A percentile compares a stretch with the other conserved stretches of the same genome.
These are phyloP conservation scores for Leptosomus discolor DNA, from an alignment of 2,113 vertebrate species.

Conservation along the genomic window DNA sequence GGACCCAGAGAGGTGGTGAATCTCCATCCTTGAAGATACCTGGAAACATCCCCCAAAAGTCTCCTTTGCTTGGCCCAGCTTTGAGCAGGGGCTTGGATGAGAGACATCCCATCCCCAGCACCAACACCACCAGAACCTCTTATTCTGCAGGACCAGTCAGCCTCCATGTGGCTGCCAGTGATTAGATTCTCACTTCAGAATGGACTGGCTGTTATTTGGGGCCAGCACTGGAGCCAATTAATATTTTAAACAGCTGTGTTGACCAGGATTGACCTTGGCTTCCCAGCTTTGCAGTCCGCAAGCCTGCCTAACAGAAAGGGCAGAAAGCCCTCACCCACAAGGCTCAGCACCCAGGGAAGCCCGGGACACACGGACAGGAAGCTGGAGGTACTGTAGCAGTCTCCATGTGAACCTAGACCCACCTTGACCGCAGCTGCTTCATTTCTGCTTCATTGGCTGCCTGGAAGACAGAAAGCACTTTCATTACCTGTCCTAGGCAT, in stretches of 20 bases:
- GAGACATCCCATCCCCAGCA: neutral
- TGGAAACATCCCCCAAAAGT: neutral
- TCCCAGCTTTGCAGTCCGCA: neutral
- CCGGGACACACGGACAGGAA: neutral
- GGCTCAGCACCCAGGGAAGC: neutral
- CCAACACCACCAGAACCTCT: neutral
- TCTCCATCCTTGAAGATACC: neutral
- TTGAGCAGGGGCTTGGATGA: neutral
- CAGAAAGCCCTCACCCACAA: neutral
- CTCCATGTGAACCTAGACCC: neutral
- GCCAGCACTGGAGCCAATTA: neutral
- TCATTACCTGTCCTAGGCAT: neutral
- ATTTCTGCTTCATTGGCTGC: constrained; percentile 71
- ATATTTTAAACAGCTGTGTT: neutral
- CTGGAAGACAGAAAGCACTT: constrained; percentile 59
- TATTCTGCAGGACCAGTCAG: neutral
- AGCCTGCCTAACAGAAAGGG: neutral
- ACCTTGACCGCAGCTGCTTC: constrained; percentile 80
- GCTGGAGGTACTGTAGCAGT: neutral
- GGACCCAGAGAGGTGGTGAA: neutral
- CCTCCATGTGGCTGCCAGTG: neutral
- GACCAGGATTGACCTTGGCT: neutral
- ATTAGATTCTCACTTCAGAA: neutral
- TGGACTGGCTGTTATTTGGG: neutral
- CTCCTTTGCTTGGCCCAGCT: neutral